phyloP scores from a whole-genome alignment of 37 sponge, comb jelly and placozoan genomes.

The Halisarca cf. caerulea region DNA sequence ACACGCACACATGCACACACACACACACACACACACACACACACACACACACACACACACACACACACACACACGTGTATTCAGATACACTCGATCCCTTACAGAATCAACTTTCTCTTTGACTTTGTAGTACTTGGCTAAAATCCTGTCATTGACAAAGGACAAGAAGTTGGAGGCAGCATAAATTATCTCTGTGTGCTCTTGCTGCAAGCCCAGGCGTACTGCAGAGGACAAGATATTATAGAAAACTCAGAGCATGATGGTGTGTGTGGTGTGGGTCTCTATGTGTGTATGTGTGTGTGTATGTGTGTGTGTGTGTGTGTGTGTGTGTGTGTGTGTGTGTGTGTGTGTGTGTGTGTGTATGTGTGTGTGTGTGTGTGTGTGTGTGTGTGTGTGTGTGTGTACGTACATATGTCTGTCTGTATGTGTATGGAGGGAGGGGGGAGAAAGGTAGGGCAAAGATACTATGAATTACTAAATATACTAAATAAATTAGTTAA shows the following conservation, averaged over 20 bases:
- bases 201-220: conserved; percentile 4
- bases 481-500: no score
- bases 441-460: no score
- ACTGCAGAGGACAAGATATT: not conserved
- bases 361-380: no score
- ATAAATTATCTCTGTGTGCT: conserved; percentile 9
- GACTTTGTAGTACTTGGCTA: not conserved
- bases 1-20: not conserved
- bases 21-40: not conserved
- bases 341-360: no score
- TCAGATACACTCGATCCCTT: not conserved
- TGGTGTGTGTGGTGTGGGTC: no score
- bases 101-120: not conserved
- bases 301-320: no score
- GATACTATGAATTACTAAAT: no score
- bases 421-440: no score
- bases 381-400: no score
- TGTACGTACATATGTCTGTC: no score
- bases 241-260: not conserved
- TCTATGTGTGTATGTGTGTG: no score
- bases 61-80: not conserved
- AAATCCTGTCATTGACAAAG: conserved; percentile 13
- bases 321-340: no score
- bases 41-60: not conserved
- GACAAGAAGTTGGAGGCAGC: conserved; percentile 21